Conservation (phyloP, 2,888 invertebrate genomes). For the Ophion slaviceki region DNA sequence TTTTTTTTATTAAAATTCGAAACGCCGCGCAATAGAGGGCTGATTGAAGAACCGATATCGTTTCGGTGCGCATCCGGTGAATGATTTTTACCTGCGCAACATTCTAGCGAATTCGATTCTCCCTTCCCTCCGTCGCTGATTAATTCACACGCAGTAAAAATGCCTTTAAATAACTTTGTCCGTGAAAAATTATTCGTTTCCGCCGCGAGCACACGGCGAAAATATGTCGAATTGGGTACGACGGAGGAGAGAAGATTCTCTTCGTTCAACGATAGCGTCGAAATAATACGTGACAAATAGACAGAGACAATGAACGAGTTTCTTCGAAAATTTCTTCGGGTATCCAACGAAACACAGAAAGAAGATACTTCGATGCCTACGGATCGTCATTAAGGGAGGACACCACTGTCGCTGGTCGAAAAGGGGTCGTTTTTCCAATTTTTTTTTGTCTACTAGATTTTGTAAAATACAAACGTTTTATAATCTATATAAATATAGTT, state of each 20-base stretch:
- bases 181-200: neutral
- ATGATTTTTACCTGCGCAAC: too few species aligned
- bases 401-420: too few species aligned
- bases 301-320: constrained; percentile 30
- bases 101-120: neutral
- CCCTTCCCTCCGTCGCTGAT: neutral
- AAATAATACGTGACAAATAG: constrained; percentile 5
- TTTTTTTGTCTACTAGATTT: too few species aligned
- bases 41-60: too few species aligned
- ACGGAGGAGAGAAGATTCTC: neutral
- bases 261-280: constrained; percentile 34
- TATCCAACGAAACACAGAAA: constrained; percentile 17
- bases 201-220: neutral
- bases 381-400: neutral
- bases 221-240: neutral
- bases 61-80: too few species aligned
- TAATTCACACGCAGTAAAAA: neutral
- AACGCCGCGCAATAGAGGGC: too few species aligned
- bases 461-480: too few species aligned
- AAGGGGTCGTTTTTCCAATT: too few species aligned
- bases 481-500: too few species aligned
- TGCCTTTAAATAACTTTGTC: neutral
- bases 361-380: constrained; percentile 17
- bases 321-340: constrained; percentile 7
- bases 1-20: too few species aligned